Evolutionary conservation across 2,888 invertebrate genomes (phyloP).

Genomic region (Ypsolopha scabrella): DNA sequence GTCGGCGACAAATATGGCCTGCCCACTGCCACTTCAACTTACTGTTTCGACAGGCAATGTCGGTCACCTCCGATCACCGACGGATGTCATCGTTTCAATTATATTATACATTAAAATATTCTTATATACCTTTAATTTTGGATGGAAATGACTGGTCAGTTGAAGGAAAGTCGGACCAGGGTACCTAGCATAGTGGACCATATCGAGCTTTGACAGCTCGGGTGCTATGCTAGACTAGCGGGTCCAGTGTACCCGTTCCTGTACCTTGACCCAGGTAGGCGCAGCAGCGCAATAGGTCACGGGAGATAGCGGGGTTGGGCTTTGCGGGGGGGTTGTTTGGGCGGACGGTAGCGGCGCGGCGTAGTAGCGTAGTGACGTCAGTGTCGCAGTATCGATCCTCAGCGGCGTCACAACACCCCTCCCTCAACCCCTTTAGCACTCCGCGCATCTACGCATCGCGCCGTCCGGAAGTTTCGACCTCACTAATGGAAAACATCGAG

Average conservation of each 20-base stretch:
- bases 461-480: constrained; percentile 43
- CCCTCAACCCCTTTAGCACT: constrained; percentile 15
- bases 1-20: no score
- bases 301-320: constrained; percentile 6
- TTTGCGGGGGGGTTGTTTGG: constrained; percentile 9
- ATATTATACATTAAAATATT: no score
- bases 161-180: neutral
- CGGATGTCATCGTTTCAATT: no score
- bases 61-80: no score
- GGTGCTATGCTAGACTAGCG: no score
- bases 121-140: no score
- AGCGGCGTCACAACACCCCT: constrained; percentile 58
- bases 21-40: no score
- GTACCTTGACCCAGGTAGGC: constrained; percentile 67
- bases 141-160: no score
- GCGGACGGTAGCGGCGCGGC: constrained; percentile 61
- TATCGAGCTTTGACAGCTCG: no score
- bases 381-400: constrained; percentile 51
- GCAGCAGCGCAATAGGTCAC: constrained; percentile 21
- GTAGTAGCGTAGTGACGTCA: constrained; percentile 70
- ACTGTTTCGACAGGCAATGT: no score
- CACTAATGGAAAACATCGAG: constrained; percentile 48
- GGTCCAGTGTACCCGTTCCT: constrained; percentile 35
- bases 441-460: constrained; percentile 56
- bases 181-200: constrained; percentile 14